Conservation (phyloP, 2,888 invertebrate genomes). For the Bembecia ichneumoniformis region DNA sequence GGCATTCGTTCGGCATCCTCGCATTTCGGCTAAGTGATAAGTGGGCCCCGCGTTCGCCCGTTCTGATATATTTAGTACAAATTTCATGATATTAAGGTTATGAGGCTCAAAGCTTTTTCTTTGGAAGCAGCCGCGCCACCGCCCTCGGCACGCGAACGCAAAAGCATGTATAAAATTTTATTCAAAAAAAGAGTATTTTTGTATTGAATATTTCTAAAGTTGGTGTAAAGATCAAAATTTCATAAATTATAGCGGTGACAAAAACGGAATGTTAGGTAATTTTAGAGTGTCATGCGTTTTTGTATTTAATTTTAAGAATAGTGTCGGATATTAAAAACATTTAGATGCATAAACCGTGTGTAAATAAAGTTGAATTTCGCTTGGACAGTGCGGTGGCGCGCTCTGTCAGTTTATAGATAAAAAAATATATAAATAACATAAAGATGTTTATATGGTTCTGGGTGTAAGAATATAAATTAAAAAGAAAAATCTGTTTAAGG, state of each 20-base stretch:
- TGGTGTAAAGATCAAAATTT: conserved; percentile 75
- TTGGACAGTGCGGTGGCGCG: conserved; percentile 39
- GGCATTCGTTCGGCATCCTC: conserved; percentile 71
- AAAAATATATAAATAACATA: conserved; percentile 71
- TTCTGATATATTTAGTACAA: conserved; percentile 72
- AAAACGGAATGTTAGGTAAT: conserved; percentile 65
- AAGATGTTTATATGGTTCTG: conserved; percentile 75
- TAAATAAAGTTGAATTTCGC: conserved; percentile 68
- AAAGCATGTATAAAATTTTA: conserved; percentile 71
- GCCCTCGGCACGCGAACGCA: conserved; percentile 41
- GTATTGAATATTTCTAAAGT: conserved; percentile 75
- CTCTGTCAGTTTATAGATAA: conserved; percentile 63
- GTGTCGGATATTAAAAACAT: conserved; percentile 74
- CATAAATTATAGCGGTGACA: conserved; percentile 71
- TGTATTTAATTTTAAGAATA: conserved; percentile 75
- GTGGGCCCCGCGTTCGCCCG: conserved; percentile 60
- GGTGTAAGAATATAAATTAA: conserved; percentile 69
- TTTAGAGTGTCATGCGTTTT: conserved; percentile 72
- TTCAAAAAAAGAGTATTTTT: conserved; percentile 73
- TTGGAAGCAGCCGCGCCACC: conserved; percentile 50
- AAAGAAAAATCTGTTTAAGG: conserved; percentile 47
- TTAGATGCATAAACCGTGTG: conserved; percentile 81
- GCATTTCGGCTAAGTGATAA: conserved; percentile 71
- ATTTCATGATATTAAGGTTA: conserved; percentile 72
- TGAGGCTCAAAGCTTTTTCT: conserved; percentile 72